Evolutionary conservation across 1,140 invertebrate genomes (phyloP).

Genomic region (Triops longicaudatus): DNA sequence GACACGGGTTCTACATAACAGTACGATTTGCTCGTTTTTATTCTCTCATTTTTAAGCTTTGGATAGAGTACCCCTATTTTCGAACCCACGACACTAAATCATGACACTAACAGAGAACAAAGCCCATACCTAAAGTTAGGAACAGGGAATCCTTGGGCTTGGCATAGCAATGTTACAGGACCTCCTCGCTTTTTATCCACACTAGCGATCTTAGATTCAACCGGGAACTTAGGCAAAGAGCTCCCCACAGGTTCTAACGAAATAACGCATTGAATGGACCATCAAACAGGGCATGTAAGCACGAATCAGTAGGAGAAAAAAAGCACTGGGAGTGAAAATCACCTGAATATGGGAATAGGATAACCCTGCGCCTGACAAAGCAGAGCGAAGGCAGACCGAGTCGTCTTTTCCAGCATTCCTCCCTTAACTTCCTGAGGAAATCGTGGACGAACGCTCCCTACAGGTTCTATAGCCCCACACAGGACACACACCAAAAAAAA

Average conservation of each 20-base stretch:
- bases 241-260: conserved; percentile 35
- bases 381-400: conserved; percentile 35
- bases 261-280: background rate
- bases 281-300: background rate
- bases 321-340: conserved; percentile 19
- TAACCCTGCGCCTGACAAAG: conserved; percentile 43
- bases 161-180: conserved; percentile 21
- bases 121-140: conserved; percentile 31
- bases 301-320: background rate
- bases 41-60: conserved; percentile 25
- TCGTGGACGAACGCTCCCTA: conserved; percentile 35
- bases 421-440: conserved; percentile 30
- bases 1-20: conserved; percentile 34
- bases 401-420: conserved; percentile 23
- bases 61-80: conserved; percentile 13
- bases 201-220: conserved; percentile 31
- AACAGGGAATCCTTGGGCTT: conserved; percentile 32
- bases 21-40: conserved; percentile 20
- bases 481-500: conserved; percentile 22
- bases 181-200: conserved; percentile 1
- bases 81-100: conserved; percentile 6
- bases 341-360: conserved; percentile 38
- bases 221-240: conserved; percentile 33
- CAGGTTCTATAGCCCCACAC: conserved; percentile 31
- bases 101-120: background rate